Evolutionary conservation across 2,113 vertebrate species (phyloP).

Genomic region (Phasianus colchicus): DNA sequence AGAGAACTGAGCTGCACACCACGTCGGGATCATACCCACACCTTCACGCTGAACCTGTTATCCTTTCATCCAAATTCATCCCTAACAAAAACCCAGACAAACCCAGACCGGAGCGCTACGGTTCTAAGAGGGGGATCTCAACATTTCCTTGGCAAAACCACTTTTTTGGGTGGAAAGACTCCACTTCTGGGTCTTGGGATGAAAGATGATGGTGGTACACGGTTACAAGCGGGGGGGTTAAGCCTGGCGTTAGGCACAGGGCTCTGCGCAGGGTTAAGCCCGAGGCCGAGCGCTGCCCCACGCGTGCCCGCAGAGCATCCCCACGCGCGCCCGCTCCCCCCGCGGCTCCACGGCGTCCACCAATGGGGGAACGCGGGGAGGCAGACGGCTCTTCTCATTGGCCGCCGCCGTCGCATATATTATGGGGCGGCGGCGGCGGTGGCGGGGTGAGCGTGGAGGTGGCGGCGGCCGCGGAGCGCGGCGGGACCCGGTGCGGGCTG

Average conservation of each 20-base stretch:
- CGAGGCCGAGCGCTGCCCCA: not conserved
- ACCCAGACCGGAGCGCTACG: too few species aligned
- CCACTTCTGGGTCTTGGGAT: not conserved
- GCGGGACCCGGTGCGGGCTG: not conserved
- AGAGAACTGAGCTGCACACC: not conserved
- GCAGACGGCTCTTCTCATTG: constrained; percentile 46
- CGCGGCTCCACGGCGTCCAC: not conserved
- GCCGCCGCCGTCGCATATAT: constrained; percentile 52
- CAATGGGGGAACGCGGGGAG: constrained; percentile 47
- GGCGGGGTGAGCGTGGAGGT: constrained; percentile 3
- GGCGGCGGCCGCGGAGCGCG: not conserved
- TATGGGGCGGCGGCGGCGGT: not conserved
- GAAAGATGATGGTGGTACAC: not conserved
- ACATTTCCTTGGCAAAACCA: not conserved
- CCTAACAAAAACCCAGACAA: not conserved
- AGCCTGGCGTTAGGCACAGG: not conserved
- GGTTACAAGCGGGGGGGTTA: not conserved
- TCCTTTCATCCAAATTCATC: not conserved
- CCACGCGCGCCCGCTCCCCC: not conserved
- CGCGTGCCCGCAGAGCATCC: not conserved
- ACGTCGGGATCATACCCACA: not conserved
- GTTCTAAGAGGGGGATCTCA: not conserved
- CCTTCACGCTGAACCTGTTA: not conserved
- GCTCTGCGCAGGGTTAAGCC: not conserved
- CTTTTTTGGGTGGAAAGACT: not conserved